A percentile compares a stretch with the other conserved stretches of the same genome.
These are phyloP conservation scores for Pararge aegeria DNA, from an alignment of 1,140 invertebrate species.

Conservation along the genomic window DNA sequence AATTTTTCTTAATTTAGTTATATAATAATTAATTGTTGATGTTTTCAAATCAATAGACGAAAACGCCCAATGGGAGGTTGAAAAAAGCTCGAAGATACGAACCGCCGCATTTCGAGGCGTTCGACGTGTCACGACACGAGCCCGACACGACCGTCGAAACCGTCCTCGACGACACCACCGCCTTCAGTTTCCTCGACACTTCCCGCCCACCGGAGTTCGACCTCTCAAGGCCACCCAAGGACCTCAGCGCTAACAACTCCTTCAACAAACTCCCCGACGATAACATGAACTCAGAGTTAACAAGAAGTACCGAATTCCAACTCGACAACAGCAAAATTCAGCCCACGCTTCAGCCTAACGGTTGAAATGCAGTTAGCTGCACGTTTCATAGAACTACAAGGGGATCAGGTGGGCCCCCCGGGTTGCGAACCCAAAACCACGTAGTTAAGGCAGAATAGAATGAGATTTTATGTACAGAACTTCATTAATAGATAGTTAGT, in stretches of 20 bases:
- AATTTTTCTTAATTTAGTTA: no score
- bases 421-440: not conserved
- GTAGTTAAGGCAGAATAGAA: constrained; percentile 26
- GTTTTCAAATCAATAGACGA: constrained; percentile 44
- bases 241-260: constrained; percentile 36
- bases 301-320: constrained; percentile 36
- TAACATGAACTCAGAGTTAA: constrained; percentile 67
- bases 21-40: not conserved
- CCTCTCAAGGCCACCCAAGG: constrained; percentile 20
- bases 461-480: constrained; percentile 25
- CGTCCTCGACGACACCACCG: constrained; percentile 41
- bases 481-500: constrained; percentile 13
- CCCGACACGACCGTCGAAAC: constrained; percentile 60
- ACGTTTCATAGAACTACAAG: constrained; percentile 46
- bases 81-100: constrained; percentile 43
- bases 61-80: constrained; percentile 63
- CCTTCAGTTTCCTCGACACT: constrained; percentile 48
- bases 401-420: constrained; percentile 59
- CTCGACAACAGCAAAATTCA: constrained; percentile 58
- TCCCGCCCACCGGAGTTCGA: constrained; percentile 45
- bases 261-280: constrained; percentile 64
- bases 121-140: constrained; percentile 68
- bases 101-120: constrained; percentile 48
- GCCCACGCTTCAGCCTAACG: constrained; percentile 68
- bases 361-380: constrained; percentile 41